phyloP scores from a whole-genome alignment of 2,888 invertebrate species.

The Ferrisia virgata region DNA sequence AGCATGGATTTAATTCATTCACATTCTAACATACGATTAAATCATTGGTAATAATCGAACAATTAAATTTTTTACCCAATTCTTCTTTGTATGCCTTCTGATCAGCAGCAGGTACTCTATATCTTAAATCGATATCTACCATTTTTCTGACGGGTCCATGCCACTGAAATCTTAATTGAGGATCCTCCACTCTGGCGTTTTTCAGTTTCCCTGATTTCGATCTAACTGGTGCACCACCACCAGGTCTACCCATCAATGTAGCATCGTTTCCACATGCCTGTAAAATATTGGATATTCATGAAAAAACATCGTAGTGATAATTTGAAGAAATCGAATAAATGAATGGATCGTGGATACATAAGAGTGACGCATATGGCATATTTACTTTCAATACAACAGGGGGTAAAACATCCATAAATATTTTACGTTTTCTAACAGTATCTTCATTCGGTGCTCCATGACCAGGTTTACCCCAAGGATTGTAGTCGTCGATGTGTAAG shows the following conservation, averaged over 20 bases:
- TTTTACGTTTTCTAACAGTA: constrained; percentile 58
- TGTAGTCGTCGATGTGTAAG: constrained; percentile 61
- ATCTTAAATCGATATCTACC: constrained; percentile 69
- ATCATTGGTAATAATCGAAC: too few species aligned
- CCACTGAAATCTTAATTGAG: constrained; percentile 63
- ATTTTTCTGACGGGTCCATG: constrained; percentile 62
- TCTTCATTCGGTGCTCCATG: constrained; percentile 68
- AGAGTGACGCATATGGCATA: too few species aligned
- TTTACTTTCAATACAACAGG: constrained; percentile 45
- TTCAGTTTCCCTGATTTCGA: constrained; percentile 53
- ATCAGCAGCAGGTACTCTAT: constrained; percentile 60
- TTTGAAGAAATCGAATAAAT: background rate
- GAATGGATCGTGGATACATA: too few species aligned
- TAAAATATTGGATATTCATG: background rate
- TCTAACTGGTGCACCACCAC: constrained; percentile 66
- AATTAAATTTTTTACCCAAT: constrained; percentile 57
- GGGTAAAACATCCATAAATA: constrained; percentile 46
- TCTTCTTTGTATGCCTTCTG: constrained; percentile 61
- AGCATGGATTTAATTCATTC: background rate
- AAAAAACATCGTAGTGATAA: background rate
- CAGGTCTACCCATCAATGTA: constrained; percentile 62
- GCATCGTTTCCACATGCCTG: constrained; percentile 47
- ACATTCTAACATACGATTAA: too few species aligned
- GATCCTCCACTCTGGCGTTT: constrained; percentile 59
- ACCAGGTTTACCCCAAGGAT: constrained; percentile 76